These are phyloP conservation scores for Mus spicilegus DNA, from an alignment of 2,113 vertebrate genomes.

Conservation along the genomic window DNA sequence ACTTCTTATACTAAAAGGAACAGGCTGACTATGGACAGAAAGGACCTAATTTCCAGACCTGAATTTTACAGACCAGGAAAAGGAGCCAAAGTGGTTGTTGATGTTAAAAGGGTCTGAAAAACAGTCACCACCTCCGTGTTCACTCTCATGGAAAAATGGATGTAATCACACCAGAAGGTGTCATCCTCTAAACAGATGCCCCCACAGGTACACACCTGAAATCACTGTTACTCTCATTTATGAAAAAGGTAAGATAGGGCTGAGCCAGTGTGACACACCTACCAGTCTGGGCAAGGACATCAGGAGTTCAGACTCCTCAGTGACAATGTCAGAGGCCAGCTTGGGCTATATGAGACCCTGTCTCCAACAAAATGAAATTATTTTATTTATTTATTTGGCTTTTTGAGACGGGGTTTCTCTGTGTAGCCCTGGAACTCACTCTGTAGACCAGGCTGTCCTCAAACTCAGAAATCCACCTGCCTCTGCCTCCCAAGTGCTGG, in stretches of 20 bases:
- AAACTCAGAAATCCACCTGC: not conserved
- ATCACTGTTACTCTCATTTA: not conserved
- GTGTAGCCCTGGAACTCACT: not conserved
- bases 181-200: not conserved
- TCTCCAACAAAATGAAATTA: not conserved
- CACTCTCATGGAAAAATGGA: not conserved
- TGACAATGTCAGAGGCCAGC: not conserved
- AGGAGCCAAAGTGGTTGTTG: not conserved
- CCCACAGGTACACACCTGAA: not conserved
- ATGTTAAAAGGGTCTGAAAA: not conserved
- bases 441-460: not conserved
- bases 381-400: too few species aligned
- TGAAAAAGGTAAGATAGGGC: not conserved
- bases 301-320: not conserved
- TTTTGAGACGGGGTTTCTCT: not conserved
- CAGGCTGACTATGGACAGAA: not conserved
- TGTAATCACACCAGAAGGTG: not conserved
- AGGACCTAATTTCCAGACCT: conserved; percentile 24
- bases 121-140: not conserved
- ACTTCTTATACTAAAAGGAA: not conserved
- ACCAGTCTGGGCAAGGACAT: not conserved
- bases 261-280: not conserved
- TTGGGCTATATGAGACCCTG: not conserved
- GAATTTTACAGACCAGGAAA: conserved; percentile 14
- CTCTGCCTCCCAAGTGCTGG: not conserved